Evolutionary conservation across 2,888 invertebrate species (phyloP).

Genomic region (Thereva nobilitata): DNA sequence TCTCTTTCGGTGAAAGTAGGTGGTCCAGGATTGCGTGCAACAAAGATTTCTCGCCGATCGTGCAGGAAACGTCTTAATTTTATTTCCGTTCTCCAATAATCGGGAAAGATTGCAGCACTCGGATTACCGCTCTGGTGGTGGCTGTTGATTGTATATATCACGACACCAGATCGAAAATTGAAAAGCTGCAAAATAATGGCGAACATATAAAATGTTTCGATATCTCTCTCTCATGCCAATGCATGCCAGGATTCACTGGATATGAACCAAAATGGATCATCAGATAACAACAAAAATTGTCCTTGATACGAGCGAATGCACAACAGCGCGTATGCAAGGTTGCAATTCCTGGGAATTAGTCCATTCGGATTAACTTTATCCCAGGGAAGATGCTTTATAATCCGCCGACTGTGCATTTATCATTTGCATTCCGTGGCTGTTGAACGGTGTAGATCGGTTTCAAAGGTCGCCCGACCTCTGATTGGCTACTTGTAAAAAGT

Average conservation of each 20-base stretch:
- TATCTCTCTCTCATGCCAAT: constrained; percentile 14
- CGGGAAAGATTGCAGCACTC: constrained; percentile 25
- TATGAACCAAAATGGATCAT: constrained; percentile 25
- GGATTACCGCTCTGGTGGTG: constrained; percentile 9
- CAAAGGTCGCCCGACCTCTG: constrained; percentile 33
- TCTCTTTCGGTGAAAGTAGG: constrained; percentile 7
- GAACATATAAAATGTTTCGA: not conserved
- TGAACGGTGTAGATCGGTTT: constrained; percentile 27
- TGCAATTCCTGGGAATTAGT: constrained; percentile 31
- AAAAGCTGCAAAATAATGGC: constrained; percentile 12
- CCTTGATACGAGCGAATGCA: constrained; percentile 18
- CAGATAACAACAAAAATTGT: constrained; percentile 21
- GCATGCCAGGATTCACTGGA: not conserved
- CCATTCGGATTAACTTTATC: constrained; percentile 9
- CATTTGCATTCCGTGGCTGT: constrained; percentile 25
- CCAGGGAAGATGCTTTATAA: constrained; percentile 24
- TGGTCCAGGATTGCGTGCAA: constrained; percentile 38
- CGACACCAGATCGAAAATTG: constrained; percentile 18
- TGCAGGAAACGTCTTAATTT: constrained; percentile 41
- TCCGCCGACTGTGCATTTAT: constrained; percentile 23
- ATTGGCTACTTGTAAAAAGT: constrained; percentile 33
- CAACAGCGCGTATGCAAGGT: constrained; percentile 6
- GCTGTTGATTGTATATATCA: constrained; percentile 27
- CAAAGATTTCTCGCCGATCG: constrained; percentile 27
- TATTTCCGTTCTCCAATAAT: constrained; percentile 37